Percentiles rank a stretch among this genome's conserved stretches.
These are phyloP conservation scores for Lucifuga dentata DNA, from an alignment of 2,113 vertebrate genomes.

Conservation along the genomic window DNA sequence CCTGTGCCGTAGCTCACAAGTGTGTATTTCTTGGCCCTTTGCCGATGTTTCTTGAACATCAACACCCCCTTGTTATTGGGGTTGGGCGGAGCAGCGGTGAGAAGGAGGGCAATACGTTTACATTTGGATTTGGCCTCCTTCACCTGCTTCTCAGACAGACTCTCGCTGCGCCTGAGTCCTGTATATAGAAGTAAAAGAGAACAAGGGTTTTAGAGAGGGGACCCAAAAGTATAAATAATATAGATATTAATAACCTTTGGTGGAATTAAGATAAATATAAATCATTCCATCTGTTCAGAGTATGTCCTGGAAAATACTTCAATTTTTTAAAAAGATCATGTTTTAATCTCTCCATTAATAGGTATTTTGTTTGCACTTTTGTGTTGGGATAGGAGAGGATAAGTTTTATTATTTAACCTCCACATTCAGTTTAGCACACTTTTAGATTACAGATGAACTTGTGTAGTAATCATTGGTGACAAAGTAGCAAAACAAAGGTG, in stretches of 20 bases:
- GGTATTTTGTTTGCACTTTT: not conserved
- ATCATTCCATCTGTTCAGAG: slow-evolving; percentile 15
- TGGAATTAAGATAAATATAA: slow-evolving; percentile 18
- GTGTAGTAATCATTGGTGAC: too few species aligned
- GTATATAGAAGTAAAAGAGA: slow-evolving; percentile 33
- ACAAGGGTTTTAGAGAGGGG: too few species aligned
- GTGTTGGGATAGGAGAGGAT: too few species aligned
- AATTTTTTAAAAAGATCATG: not conserved
- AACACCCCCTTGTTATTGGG: slow-evolving; percentile 97
- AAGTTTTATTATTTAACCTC: too few species aligned
- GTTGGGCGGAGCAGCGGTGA: slow-evolving; percentile 91
- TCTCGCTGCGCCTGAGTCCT: slow-evolving; percentile 96
- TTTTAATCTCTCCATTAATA: not conserved
- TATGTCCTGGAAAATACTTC: not conserved
- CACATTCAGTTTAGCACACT: too few species aligned
- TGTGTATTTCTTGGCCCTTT: slow-evolving; percentile 94
- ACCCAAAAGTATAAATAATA: too few species aligned
- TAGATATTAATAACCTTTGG: slow-evolving; percentile 32
- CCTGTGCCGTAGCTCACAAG: slow-evolving; percentile 98
- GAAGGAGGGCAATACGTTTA: slow-evolving; percentile 95
- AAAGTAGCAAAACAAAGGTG: too few species aligned
- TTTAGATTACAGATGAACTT: not conserved
- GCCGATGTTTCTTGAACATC: slow-evolving; percentile 98
- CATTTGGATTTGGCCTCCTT: slow-evolving; percentile 99
- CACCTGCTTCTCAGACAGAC: slow-evolving; percentile 95